Evolutionary conservation across 1,140 invertebrate species (phyloP).

Genomic region (Drepana arcuata): DNA sequence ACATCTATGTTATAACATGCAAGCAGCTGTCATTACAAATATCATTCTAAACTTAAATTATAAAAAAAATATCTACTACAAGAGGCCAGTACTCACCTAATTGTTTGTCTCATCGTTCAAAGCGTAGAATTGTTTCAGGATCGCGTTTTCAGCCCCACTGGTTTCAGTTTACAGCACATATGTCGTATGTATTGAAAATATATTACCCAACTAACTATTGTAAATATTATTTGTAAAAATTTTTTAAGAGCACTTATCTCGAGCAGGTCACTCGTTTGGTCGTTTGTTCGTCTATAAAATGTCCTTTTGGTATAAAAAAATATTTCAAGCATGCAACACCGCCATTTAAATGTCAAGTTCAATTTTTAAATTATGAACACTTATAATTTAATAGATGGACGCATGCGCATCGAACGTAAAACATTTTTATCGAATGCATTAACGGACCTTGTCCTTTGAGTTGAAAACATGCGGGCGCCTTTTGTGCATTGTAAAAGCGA

Average conservation of each 20-base stretch:
- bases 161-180: conserved; percentile 21
- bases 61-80: background rate
- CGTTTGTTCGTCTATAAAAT: conserved; percentile 39
- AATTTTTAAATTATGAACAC: conserved; percentile 3
- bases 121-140: conserved; percentile 28
- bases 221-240: conserved; percentile 23
- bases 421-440: conserved; percentile 20
- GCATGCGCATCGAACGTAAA: conserved; percentile 16
- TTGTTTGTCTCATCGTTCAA: conserved; percentile 47
- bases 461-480: conserved; percentile 26
- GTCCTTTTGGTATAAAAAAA: conserved; percentile 43
- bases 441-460: conserved; percentile 8
- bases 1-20: background rate
- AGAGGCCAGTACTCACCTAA: conserved; percentile 46
- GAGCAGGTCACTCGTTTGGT: conserved; percentile 26
- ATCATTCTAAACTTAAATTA: conserved; percentile 1
- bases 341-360: conserved; percentile 22
- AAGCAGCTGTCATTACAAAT: too few relatives aligned
- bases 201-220: conserved; percentile 20
- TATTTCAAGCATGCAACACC: conserved; percentile 23
- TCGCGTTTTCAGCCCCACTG: conserved; percentile 7
- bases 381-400: conserved; percentile 2
- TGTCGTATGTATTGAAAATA: conserved; percentile 19
- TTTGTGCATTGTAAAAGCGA: background rate
- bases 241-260: conserved; percentile 46